Evolutionary conservation across 2,888 invertebrate genomes (phyloP), one percentile per base, ranked within the genome.

Genomic region (Ophion ellenae): DNA sequence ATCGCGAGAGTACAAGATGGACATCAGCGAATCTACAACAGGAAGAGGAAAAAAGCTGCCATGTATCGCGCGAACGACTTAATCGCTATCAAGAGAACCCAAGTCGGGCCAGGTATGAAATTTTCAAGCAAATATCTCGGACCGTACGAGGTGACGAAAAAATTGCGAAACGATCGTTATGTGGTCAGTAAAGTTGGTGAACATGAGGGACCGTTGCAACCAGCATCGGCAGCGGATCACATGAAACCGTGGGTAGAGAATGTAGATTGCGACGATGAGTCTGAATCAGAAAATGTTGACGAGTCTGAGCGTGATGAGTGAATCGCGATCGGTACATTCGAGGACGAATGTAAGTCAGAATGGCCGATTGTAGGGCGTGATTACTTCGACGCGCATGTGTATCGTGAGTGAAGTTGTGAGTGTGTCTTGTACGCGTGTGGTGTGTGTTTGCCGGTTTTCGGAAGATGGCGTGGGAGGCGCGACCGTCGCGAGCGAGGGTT

Each of bases 81-180:
- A 11, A 83, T 87, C 1, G 88, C 85, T 0, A 84, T 89, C 10
- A 86, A 86, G 47, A 69, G 85, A 14, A 87, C 87, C 0, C 87
- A 88, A 53, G 76, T 83, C 24, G 84, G 85, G 2, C 85, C 87
- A 20, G 87, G 87, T 2, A 57, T 86, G 47, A 89, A 88, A 32
- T 70, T 89, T 0, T 67, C 80, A 4, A 28, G 75, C 6, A 88
- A 86, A 36, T 84, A 63, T 70, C 71, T 88, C 17, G 86, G 86
- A 3, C 87, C 89, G 0, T 87, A 89, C 69, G 61, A 32, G 24
- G 63, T 89, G 7, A 79, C 64, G 4, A 89, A 88, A 70, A 84
- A 86, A 0, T 88, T 91, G 63, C 17, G 87, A 4, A 91, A 92
- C 64, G 90, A 94, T 63, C 78, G 91, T 9, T 94, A 94, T 70